phyloP scores from a whole-genome alignment of 2,113 vertebrate genomes.

The Lophura nycthemera region DNA sequence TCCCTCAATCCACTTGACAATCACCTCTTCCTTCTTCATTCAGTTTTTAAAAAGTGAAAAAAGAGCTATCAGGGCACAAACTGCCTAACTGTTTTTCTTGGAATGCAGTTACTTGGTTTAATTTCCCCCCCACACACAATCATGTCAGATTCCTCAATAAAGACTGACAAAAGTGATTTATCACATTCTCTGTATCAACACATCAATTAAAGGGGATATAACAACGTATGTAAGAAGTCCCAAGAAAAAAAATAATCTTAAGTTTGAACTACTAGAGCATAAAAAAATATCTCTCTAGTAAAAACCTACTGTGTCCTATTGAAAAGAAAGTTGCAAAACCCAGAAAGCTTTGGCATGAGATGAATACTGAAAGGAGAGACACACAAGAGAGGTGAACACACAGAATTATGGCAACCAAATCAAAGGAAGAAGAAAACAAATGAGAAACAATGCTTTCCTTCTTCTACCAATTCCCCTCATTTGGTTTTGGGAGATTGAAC shows the following conservation, averaged over 20 bases:
- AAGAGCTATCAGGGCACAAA: neutral
- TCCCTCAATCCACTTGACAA: neutral
- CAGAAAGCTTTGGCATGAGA: neutral
- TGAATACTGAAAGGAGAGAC: neutral
- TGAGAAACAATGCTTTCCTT: neutral
- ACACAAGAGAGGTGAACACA: neutral
- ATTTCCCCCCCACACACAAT: neutral
- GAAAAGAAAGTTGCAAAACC: neutral
- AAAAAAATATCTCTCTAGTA: neutral
- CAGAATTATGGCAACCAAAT: neutral
- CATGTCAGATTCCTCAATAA: neutral
- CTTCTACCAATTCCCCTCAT: neutral
- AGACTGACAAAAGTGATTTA: neutral
- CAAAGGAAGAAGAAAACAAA: neutral
- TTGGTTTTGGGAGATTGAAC: neutral
- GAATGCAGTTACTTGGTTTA: neutral
- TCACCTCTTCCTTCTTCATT: neutral
- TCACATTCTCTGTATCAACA: neutral
- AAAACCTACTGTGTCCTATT: neutral
- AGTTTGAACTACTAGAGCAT: neutral
- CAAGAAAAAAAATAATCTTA: slow-evolving; percentile 10
- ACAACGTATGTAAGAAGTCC: neutral
- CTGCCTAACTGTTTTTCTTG: neutral
- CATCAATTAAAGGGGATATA: neutral
- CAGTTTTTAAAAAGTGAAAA: neutral